Evolutionary conservation across 2,113 vertebrate species (phyloP), one percentile per base, ranked within the genome.

Genomic region (Daphoenositta chrysoptera): DNA sequence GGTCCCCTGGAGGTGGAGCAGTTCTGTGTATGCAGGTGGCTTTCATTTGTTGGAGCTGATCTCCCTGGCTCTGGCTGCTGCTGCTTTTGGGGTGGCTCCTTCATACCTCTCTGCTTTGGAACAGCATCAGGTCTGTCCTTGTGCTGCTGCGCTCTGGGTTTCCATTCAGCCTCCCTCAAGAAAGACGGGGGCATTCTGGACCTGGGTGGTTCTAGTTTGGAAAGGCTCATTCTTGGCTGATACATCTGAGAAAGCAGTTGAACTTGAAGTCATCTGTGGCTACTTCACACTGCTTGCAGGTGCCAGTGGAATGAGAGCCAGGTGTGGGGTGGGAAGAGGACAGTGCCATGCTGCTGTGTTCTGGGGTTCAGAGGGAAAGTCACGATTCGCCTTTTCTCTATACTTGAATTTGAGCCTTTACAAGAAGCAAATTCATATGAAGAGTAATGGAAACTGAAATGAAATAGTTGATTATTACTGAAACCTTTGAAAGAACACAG

Each of bases 241-340:
- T 15, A 6, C 9, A 18, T 19, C 33, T 45, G 73, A 51, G 64
- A 23, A 72, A 21, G 37, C 21, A 45, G 20, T 27, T 66, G 56
- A 57, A 28, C 11, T 6, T 22, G 13, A 20, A 37, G 21, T 24
- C 0, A 0, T 7, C 28, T 71, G 33, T 47, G 19, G 22, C 28
- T 20, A 2, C 31, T 39, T 48, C 4, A 1, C 10, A 1, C 15
- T 4, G 40, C 63, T 35, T 1, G 0, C 0, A 19, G 72, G 21
- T 66, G 58, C 47, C 63, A 7, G 37, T 30, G 11, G 35, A 21
- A 24, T 7, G 47, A 30, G 44, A 77, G 60, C 58, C 3, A 13
- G 9, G 24, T 40, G 69, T 5, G 2, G 39, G 39, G 7, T 6
- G 6, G 50, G 15, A 72, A 24, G 33, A 21, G 56, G 70, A 15